Percentiles rank a stretch among this genome's conserved stretches.
Evolutionary conservation across 1,140 invertebrate genomes (phyloP).

Genomic region (Megathymus violae): DNA sequence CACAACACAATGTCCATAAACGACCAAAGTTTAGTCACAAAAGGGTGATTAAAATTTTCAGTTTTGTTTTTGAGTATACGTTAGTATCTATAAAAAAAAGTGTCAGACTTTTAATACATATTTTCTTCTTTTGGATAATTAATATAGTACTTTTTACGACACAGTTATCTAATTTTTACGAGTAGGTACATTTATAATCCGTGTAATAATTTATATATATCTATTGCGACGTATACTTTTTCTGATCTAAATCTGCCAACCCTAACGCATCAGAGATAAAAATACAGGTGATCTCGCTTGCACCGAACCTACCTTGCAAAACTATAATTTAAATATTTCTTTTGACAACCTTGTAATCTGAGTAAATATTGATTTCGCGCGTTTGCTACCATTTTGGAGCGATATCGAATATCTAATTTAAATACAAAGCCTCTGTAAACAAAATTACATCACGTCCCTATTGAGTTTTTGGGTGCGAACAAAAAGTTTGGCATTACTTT

Average conservation of each 20-base stretch:
- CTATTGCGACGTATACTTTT: too few relatives aligned
- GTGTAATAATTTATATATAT: too few relatives aligned
- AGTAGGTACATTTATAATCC: too few relatives aligned
- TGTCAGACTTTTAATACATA: too few relatives aligned
- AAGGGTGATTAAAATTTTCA: too few relatives aligned
- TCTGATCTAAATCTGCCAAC: conserved; percentile 1
- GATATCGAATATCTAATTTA: conserved; percentile 34
- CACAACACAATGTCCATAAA: too few relatives aligned
- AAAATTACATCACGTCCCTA: conserved; percentile 35
- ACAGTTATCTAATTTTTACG: too few relatives aligned
- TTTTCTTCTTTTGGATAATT: too few relatives aligned
- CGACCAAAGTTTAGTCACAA: too few relatives aligned
- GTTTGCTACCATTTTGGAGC: conserved; percentile 30
- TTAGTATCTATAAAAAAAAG: too few relatives aligned
- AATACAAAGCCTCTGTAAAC: conserved; percentile 32
- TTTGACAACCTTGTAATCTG: conserved; percentile 36
- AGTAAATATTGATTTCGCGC: conserved; percentile 36
- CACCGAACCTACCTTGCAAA: conserved; percentile 17
- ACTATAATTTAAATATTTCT: conserved; percentile 36
- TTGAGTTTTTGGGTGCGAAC: conserved; percentile 19
- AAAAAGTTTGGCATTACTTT: conserved; percentile 35
- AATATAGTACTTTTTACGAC: too few relatives aligned
- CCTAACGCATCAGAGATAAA: conserved; percentile 27
- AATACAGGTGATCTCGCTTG: conserved; percentile 29
- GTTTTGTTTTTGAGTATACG: too few relatives aligned